Base-by-base conservation (phyloP, 1,140 invertebrate genomes). In the Hypsibius dujardini region DNA sequence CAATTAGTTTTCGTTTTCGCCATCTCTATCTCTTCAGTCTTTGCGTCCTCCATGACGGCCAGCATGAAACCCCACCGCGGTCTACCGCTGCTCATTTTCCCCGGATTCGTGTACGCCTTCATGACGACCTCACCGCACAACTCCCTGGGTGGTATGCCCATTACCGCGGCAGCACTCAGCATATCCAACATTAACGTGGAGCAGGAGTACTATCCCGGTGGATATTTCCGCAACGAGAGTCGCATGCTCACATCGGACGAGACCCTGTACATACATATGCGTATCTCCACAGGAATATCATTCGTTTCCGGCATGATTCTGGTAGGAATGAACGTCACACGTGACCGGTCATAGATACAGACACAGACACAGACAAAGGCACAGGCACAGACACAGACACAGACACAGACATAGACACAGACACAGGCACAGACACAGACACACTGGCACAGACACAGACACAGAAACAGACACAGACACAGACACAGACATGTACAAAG, bases 61-160 rank as follows among this genome's bases (percentile, higher is more conserved):
- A 67, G 62, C 42, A 12, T 67, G 42, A 12, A 42, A 42, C 62
- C 62, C 12, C 12, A 12, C 12, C 12, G 7, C 12, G 62, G 62
- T 15, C 42, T 67, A 3, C 45, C 7, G 3, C 12, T 67, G 12
- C 45, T 45, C 12, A 67, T 67, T 7, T 12, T 67, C 42, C 62
- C 62, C 3, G 12, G 12, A 7, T 45, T 67, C 42, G 42, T 42
- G 3, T 67, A 67, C 42, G 62, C 12, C 42, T 67, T 67, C 3
- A 12, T 67, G 42, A 7, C 62, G 12, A 67, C 12, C 7, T 67
- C 62, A 3, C 62, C 62, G 12, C 62, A 67, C 62, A 67, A 67
- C 42, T 67, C 62, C 12, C 62, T 67, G 62, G 62, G 62, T 45
- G 62, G 12, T 7, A 12, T 67, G 12, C 62, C 62, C 62, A 67